Percentiles rank a stretch among this genome's conserved stretches.
Evolutionary conservation across 2,113 vertebrate species (phyloP).

Genomic region (Tupaia chinensis): DNA sequence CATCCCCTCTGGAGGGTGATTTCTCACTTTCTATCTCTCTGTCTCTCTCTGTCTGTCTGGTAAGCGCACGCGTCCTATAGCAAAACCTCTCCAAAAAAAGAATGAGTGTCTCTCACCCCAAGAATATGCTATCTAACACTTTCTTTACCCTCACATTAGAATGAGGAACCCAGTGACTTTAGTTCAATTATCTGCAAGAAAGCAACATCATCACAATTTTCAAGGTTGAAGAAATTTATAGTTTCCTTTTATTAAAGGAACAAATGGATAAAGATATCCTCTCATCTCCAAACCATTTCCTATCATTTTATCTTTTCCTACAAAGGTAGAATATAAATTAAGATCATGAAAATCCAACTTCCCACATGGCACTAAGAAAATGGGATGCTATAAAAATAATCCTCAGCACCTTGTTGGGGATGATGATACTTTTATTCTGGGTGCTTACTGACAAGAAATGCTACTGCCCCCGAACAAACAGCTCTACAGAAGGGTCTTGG

Average conservation of each 20-base stretch:
- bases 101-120: neutral
- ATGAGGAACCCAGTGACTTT: neutral
- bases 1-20: too few species aligned
- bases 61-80: too few species aligned
- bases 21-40: too few species aligned
- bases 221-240: constrained; percentile 7
- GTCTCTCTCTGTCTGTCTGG: too few species aligned
- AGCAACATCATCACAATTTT: constrained; percentile 30
- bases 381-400: constrained; percentile 39
- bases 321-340: constrained; percentile 17
- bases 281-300: constrained; percentile 8
- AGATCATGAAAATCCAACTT: constrained; percentile 48
- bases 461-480: neutral
- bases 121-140: neutral
- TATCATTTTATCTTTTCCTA: neutral
- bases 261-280: neutral
- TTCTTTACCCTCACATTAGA: neutral
- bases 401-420: neutral
- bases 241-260: constrained; percentile 24
- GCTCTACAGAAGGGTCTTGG: neutral
- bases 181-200: neutral
- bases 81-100: too few species aligned
- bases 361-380: neutral
- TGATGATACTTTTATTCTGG: neutral
- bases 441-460: too few species aligned